Conservation (phyloP, 2,113 vertebrate genomes). For the Calypte anna region DNA sequence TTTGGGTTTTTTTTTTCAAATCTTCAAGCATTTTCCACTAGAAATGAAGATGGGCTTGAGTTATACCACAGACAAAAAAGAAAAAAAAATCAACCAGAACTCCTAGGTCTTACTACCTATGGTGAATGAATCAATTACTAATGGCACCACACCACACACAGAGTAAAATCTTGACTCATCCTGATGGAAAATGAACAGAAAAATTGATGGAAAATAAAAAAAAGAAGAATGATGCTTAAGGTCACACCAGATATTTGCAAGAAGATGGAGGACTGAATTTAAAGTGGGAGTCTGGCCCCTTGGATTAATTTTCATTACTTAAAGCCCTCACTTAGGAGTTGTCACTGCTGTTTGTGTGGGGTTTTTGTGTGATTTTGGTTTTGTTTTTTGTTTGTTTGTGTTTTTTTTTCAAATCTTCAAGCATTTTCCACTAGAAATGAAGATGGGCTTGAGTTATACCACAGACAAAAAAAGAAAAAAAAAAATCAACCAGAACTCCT, state of each 20-base stretch:
- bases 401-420: neutral
- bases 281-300: neutral
- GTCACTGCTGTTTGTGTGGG: neutral
- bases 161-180: neutral
- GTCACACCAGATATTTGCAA: neutral
- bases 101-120: neutral
- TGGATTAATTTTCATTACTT: neutral
- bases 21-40: too few relatives aligned
- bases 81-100: neutral
- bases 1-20: neutral
- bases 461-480: too few relatives aligned
- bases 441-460: too few relatives aligned
- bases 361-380: too few relatives aligned
- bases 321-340: neutral
- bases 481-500: neutral
- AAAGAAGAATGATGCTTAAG: neutral
- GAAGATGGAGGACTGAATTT: neutral
- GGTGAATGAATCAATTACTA: neutral
- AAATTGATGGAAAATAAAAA: neutral
- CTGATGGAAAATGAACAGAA: neutral
- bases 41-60: too few relatives aligned
- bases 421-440: neutral
- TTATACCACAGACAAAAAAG: too few relatives aligned
- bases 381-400: too few relatives aligned
- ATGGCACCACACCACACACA: neutral